Evolutionary conservation across 2,888 invertebrate species (phyloP), one percentile per base, ranked within the genome.

Genomic region (Nomada ruficornis): DNA sequence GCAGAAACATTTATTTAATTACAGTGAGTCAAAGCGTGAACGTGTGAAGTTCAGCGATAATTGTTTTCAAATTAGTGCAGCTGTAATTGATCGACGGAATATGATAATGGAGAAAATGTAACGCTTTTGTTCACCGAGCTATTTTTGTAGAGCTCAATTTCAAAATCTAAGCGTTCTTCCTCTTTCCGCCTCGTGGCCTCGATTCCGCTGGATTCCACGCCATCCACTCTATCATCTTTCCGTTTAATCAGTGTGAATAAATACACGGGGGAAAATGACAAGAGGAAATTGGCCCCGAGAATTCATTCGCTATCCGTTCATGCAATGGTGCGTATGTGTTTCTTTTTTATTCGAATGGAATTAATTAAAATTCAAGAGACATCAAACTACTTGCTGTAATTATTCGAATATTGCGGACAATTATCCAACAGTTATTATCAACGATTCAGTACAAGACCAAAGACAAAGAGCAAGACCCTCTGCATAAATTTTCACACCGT

Each of bases 111-210:
- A 15, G 47, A 15, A 47, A 29, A 47, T 29, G 13, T 47, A 50
- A 29, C 36, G 15, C 26, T 64, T 73, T 69, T 52, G 13, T 54
- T 74, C 54, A 3, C 62, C 36, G n/a, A 57, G 63, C 70, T 82
- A 82, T 81, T 77, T 77, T 73, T 67, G 74, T 74, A 47, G 42
- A 57, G 65, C 77, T 63, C 52, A 63, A 68, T 80, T 67, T 83
- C 63, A 70, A 83, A 83, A 81, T 81, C 81, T 60, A 70, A 64
- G 72, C 64, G 75, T 73, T 79, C 80, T 78, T 80, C 74, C 76
- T 75, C 73, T 80, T 85, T 86, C 84, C 84, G 81, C 81, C 77
- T 77, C 70, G 79, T 81, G 86, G 73, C 86, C 86, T 84, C 86
- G 78, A 86, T 86, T 86, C 36, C 80, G 77, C 57, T 83, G 74